These are phyloP conservation scores for Narcine bancroftii DNA, from an alignment of 2,113 vertebrate genomes.

Conservation along the genomic window DNA sequence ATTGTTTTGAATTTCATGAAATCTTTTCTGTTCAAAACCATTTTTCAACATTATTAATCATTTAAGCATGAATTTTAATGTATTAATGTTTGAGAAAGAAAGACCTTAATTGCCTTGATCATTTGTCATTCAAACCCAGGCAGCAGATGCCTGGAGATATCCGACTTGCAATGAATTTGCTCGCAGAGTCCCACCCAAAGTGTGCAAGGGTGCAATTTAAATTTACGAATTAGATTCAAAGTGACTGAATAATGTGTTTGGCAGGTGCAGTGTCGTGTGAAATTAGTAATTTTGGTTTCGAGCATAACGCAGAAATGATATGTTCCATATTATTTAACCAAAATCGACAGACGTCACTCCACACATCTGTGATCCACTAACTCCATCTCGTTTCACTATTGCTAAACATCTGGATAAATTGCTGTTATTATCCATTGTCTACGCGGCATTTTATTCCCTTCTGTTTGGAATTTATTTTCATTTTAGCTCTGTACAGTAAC, in stretches of 20 bases:
- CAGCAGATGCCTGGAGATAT: neutral
- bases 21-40: neutral
- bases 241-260: conserved; percentile 19
- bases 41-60: neutral
- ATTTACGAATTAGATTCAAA: conserved; percentile 26
- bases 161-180: neutral
- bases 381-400: neutral
- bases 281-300: neutral
- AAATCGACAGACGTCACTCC: neutral
- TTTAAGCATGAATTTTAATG: neutral
- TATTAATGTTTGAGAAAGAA: neutral
- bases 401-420: neutral
- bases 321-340: neutral
- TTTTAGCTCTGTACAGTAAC: neutral
- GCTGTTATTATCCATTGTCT: neutral
- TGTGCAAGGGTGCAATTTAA: neutral
- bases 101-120: neutral
- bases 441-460: neutral
- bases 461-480: neutral
- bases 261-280: neutral
- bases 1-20: neutral
- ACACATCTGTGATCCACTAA: neutral
- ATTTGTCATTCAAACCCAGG: neutral
- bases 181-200: neutral
- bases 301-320: neutral